Evolutionary conservation across 2,113 vertebrate genomes (phyloP).

Genomic region (Engraulis encrasicolus): DNA sequence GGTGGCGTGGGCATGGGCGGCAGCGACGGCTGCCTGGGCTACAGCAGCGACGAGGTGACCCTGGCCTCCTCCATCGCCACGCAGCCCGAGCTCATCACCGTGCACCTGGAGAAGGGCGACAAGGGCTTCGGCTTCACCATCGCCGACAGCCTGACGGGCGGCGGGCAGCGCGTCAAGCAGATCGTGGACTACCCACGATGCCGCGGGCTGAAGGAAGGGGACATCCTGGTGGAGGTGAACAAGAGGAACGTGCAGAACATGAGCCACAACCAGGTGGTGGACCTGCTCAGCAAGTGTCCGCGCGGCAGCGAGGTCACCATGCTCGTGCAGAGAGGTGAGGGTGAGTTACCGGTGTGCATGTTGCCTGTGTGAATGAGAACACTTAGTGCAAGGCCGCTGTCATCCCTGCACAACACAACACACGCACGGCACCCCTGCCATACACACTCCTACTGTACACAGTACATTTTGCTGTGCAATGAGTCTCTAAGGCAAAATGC

Average conservation of each 20-base stretch:
- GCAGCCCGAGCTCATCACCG: conserved; percentile 96
- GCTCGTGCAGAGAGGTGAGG: conserved; percentile 94
- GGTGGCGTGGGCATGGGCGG: conserved; percentile 70
- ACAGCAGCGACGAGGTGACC: conserved; percentile 89
- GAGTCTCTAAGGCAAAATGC: no score
- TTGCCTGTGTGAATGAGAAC: background rate
- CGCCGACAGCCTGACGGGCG: conserved; percentile 91
- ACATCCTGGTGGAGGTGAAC: conserved; percentile 96
- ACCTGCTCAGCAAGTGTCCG: conserved; percentile 96
- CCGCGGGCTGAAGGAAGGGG: conserved; percentile 91
- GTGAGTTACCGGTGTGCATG: background rate
- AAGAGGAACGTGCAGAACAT: conserved; percentile 97
- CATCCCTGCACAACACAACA: no score
- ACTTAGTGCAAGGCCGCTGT: no score
- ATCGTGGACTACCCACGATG: conserved; percentile 96
- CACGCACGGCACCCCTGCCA: no score
- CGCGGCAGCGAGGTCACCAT: conserved; percentile 94
- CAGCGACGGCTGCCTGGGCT: conserved; percentile 83
- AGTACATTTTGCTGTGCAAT: no score
- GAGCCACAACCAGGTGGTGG: conserved; percentile 97
- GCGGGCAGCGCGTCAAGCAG: conserved; percentile 95
- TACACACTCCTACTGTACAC: no score
- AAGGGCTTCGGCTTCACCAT: conserved; percentile 99
- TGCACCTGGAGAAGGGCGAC: conserved; percentile 97
- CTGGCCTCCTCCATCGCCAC: conserved; percentile 95